Conservation (phyloP, 2,888 invertebrate species). For the Asteroscopus sphinx region DNA sequence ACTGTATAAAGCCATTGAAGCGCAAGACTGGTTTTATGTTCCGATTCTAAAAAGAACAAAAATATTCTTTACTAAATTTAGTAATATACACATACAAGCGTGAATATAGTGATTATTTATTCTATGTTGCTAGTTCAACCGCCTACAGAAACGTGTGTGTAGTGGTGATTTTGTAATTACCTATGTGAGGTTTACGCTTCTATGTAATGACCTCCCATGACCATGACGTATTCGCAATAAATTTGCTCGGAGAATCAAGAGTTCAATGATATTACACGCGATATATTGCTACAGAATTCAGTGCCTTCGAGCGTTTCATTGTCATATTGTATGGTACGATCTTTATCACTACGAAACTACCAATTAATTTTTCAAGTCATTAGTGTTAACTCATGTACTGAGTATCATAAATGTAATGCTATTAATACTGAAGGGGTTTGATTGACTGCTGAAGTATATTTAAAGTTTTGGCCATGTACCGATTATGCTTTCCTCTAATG, state of each 20-base stretch:
- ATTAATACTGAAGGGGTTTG: slow-evolving; percentile 38
- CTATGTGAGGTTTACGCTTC: slow-evolving; percentile 57
- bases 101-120: slow-evolving; percentile 32
- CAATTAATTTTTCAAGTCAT: slow-evolving; percentile 49
- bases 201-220: slow-evolving; percentile 60
- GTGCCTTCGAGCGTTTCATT: slow-evolving; percentile 56
- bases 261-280: slow-evolving; percentile 63
- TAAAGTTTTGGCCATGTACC: slow-evolving; percentile 35
- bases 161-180: slow-evolving; percentile 47
- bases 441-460: slow-evolving; percentile 46
- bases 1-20: not conserved
- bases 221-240: slow-evolving; percentile 62
- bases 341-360: slow-evolving; percentile 43
- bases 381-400: slow-evolving; percentile 34
- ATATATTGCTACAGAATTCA: slow-evolving; percentile 56
- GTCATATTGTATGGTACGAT: slow-evolving; percentile 48
- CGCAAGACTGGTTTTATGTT: not conserved
- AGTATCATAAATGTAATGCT: slow-evolving; percentile 38
- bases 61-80: too few species aligned
- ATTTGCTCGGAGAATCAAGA: slow-evolving; percentile 52
- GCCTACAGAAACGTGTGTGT: slow-evolving; percentile 33
- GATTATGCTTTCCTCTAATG: slow-evolving; percentile 31
- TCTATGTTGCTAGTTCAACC: slow-evolving; percentile 37
- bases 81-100: slow-evolving; percentile 20
- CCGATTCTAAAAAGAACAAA: slow-evolving; percentile 33